Base-by-base conservation (phyloP, 2,113 vertebrate species). In the Pseudorectes ferrugineus region DNA sequence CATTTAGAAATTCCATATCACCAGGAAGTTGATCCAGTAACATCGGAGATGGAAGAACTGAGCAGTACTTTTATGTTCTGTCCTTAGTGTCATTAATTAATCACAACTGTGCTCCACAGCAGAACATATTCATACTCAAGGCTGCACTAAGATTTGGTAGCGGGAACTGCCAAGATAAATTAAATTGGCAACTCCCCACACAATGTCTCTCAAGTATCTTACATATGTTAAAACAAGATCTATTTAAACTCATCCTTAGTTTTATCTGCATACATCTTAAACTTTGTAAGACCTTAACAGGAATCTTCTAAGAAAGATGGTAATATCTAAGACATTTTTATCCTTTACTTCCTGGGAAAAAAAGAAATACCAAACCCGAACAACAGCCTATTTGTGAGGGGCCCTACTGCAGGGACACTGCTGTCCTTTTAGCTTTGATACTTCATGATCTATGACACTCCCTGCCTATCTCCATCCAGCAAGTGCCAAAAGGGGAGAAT, bases 401-500 rank as follows among this genome's bases (percentile, higher is more conserved):
- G 26, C 7, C 9, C 20, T 29, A n/a, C 29, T 57, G 26, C 78
- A 80, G 48, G 52, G 57, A 55, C 0, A 0, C n/a, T 70, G 66
- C 11, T 83, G 58, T 48, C 75, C 62, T 61, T 82, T 52, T 4
- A 72, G 71, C 88, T 96, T 90, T 88, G 83, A 90, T 77, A 63
- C 26, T 67, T 42, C 67, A 83, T 79, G 71, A 85, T 74, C 88
- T 94, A 16, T 92, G 85, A 91, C 67, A 95, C 24, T 28, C 54
- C 6, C 52, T 59, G 67, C 75, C 91, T 93, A 94, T 92, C 79
- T 77, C 63, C 3, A 3, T 66, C 63, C 43, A 86, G 12, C 55
- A 74, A 93, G 55, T 85, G 91, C 75, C 51, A 91, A 85, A 95
- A 90, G 83, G 79, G 72, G 79, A 93, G 51, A 74, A 31, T 33